Evolutionary conservation across 2,113 vertebrate species (phyloP), one percentile per base, ranked within the genome.

Genomic region (Sakesphorus luctuosus): DNA sequence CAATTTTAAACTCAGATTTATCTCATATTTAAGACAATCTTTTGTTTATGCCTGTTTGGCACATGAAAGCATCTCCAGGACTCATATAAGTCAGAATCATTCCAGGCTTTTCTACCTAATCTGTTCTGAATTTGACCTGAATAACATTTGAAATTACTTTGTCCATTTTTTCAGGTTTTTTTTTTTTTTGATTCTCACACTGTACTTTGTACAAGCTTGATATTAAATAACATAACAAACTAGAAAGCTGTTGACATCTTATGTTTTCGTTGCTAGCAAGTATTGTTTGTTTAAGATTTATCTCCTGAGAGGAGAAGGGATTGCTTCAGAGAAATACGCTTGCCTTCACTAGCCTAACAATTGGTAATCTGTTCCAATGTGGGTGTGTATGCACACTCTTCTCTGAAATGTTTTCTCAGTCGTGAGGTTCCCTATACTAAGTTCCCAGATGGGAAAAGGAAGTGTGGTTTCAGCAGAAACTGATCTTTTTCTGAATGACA

Each of bases 231-330:
- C 61, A 20, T 71, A 87, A 78, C 77, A 90, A 85, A 55, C 79
- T 53, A 52, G 79, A 65, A 94, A 74, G 52, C 81, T 94, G 90
- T 92, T 96, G 92, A 90, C 84, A 76, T 93, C 67, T 79, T 73
- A 59, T 73, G 33, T 84, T 92, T 95, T 93, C 0, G 2, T 92
- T 89, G 66, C 87, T 92, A 82, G 79, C 79, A 90, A 87, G 63
- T 94, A 71, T 92, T 92, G 86, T 95, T 96, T 93, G 63, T 62
- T 7, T 94, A 93, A 96, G 95, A 87, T 96, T 93, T 91, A 82
- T 95, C 90, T 93, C 66, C 33, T 84, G 81, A 86, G 87, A 89
- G 81, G 74, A 91, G 52, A 86, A 76, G 40, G 31, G 53, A 58
- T 92, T 97, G 84, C 78, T 93, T 81, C 93, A 80, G 74, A 94